These are phyloP conservation scores for Folsomia manolachei DNA, from an alignment of 2,888 invertebrate genomes.

Conservation along the genomic window DNA sequence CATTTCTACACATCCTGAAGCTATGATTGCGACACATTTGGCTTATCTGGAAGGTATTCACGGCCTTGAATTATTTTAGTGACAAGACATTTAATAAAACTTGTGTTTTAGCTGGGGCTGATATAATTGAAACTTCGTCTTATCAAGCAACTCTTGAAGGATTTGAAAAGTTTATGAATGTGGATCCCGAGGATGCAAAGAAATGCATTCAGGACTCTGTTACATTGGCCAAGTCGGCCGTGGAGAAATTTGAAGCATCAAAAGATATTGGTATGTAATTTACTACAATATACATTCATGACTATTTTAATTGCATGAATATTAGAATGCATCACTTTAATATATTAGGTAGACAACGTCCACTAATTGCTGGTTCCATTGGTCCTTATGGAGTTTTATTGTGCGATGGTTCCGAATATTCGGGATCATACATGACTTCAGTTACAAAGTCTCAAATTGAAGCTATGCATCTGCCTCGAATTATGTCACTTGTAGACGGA, in stretches of 20 bases:
- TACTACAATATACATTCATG: not conserved
- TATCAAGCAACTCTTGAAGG: slow-evolving; percentile 82
- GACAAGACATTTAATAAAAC: slow-evolving; percentile 52
- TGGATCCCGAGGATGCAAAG: slow-evolving; percentile 65
- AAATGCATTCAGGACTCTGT: slow-evolving; percentile 73
- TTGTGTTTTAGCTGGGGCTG: slow-evolving; percentile 77
- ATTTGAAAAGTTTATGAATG: slow-evolving; percentile 69
- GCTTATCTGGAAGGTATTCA: slow-evolving; percentile 71
- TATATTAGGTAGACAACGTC: not conserved
- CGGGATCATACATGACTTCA: slow-evolving; percentile 73
- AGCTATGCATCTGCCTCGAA: slow-evolving; percentile 80
- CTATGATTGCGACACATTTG: slow-evolving; percentile 74
- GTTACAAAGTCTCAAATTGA: slow-evolving; percentile 67
- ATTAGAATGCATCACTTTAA: too few relatives aligned
- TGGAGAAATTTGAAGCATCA: slow-evolving; percentile 53
- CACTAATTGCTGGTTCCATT: slow-evolving; percentile 79
- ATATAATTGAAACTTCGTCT: slow-evolving; percentile 81
- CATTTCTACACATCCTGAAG: slow-evolving; percentile 73
- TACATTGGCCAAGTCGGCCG: slow-evolving; percentile 69
- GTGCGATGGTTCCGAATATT: slow-evolving; percentile 89
- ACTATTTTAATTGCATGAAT: too few relatives aligned
- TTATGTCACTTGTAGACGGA: slow-evolving; percentile 72
- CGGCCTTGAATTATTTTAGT: not conserved
- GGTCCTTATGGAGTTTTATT: slow-evolving; percentile 90
- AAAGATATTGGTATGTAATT: not conserved